A percentile compares a stretch with the other conserved stretches of the same genome.
These are phyloP conservation scores for Hestina assimilis DNA, from an alignment of 1,140 invertebrate species.

Conservation along the genomic window DNA sequence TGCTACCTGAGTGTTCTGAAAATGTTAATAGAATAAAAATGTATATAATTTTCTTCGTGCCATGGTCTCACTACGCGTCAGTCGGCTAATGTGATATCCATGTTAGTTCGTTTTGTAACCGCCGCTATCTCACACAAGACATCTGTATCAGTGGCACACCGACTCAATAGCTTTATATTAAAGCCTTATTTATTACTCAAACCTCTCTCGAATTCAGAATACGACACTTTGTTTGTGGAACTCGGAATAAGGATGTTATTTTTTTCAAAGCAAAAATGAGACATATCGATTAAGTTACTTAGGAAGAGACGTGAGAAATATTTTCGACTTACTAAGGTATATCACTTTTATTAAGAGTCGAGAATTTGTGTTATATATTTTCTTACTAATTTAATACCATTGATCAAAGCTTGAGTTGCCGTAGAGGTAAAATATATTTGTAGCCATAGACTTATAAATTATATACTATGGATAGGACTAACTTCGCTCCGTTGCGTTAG, in stretches of 20 bases:
- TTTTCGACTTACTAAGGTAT: neutral
- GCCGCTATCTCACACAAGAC: constrained; percentile 65
- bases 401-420: neutral
- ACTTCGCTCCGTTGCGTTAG: too few species aligned
- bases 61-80: constrained; percentile 46
- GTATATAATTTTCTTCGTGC: constrained; percentile 40
- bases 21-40: constrained; percentile 19
- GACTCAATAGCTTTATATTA: constrained; percentile 67
- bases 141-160: constrained; percentile 73
- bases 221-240: constrained; percentile 49
- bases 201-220: constrained; percentile 61
- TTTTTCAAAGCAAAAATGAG: constrained; percentile 25
- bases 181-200: constrained; percentile 65
- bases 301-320: constrained; percentile 19
- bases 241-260: constrained; percentile 40
- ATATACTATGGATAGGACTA: too few species aligned
- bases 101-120: constrained; percentile 61
- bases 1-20: neutral
- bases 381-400: neutral
- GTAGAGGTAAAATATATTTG: too few species aligned
- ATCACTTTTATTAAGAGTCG: too few species aligned
- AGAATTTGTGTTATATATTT: constrained; percentile 1
- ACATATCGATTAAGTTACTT: constrained; percentile 23
- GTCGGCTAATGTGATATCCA: constrained; percentile 71
- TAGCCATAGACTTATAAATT: too few species aligned